Evolutionary conservation across 2,113 vertebrate genomes (phyloP).

Genomic region (Eleginops maclovinus): DNA sequence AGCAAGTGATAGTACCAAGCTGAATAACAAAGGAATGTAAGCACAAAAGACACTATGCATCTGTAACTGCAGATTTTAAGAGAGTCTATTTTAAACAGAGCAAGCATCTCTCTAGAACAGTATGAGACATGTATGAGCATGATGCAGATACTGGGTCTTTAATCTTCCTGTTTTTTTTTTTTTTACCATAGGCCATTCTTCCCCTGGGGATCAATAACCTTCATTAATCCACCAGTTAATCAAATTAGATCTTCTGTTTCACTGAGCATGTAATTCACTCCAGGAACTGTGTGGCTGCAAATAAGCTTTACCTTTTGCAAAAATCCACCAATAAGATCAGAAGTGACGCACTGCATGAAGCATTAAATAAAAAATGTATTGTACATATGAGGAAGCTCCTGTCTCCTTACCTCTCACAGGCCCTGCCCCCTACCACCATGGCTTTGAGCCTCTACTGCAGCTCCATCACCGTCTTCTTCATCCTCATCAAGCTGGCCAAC

Average conservation of each 20-base stretch:
- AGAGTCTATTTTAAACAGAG: neutral
- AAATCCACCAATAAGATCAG: neutral
- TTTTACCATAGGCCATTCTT: slow-evolving; percentile 4
- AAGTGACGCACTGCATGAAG: neutral
- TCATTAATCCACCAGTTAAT: slow-evolving; percentile 37
- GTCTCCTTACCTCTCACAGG: slow-evolving; percentile 77
- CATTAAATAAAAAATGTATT: no score
- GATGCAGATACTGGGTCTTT: slow-evolving; percentile 33
- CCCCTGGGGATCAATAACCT: slow-evolving; percentile 25
- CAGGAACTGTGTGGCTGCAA: neutral
- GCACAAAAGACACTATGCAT: neutral
- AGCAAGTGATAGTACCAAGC: neutral
- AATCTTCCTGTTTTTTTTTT: slow-evolving; percentile 22
- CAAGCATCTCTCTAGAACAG: slow-evolving; percentile 13
- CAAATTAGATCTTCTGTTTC: slow-evolving; percentile 19
- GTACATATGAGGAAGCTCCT: slow-evolving; percentile 1
- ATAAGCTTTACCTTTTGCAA: neutral
- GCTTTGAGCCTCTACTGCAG: slow-evolving; percentile 93
- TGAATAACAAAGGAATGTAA: neutral
- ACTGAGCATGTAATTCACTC: neutral
- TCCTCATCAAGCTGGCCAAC: slow-evolving; percentile 92
- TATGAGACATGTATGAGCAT: slow-evolving; percentile 32
- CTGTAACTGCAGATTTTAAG: neutral
- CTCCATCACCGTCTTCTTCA: slow-evolving; percentile 91
- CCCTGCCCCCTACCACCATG: slow-evolving; percentile 90